Evolutionary conservation across 2,113 vertebrate species (phyloP).

Genomic region (Phyllostomus discolor): DNA sequence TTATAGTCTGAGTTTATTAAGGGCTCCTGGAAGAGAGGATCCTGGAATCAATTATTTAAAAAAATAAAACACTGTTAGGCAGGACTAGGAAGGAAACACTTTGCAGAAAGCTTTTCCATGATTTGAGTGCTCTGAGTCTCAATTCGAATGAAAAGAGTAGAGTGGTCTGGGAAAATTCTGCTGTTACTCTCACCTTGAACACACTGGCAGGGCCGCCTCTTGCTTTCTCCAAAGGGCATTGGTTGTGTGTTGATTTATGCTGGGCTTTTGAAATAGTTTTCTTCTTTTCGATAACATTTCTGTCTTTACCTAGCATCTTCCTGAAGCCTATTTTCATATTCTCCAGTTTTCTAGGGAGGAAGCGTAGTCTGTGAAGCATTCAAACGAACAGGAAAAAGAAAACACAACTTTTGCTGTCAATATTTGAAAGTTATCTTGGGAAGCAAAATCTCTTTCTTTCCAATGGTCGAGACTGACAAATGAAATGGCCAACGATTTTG

Average conservation of each 20-base stretch:
- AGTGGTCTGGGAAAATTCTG: neutral
- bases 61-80: neutral
- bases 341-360: neutral
- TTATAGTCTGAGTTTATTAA: conserved; percentile 66
- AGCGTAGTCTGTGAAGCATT: neutral
- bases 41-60: conserved; percentile 46
- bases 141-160: conserved; percentile 3
- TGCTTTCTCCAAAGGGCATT: neutral
- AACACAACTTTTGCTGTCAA: neutral
- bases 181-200: neutral
- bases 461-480: neutral
- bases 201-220: neutral
- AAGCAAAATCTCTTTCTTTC: neutral
- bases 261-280: neutral
- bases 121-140: conserved; percentile 40
- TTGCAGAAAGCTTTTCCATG: conserved; percentile 33
- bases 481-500: neutral
- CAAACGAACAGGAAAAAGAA: neutral
- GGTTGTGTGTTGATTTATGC: neutral
- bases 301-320: neutral
- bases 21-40: conserved; percentile 48
- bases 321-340: neutral
- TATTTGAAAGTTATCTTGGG: neutral
- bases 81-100: neutral
- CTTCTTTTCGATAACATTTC: neutral